Conservation (phyloP, 2,113 vertebrate genomes). For the Macquaria australasica region DNA sequence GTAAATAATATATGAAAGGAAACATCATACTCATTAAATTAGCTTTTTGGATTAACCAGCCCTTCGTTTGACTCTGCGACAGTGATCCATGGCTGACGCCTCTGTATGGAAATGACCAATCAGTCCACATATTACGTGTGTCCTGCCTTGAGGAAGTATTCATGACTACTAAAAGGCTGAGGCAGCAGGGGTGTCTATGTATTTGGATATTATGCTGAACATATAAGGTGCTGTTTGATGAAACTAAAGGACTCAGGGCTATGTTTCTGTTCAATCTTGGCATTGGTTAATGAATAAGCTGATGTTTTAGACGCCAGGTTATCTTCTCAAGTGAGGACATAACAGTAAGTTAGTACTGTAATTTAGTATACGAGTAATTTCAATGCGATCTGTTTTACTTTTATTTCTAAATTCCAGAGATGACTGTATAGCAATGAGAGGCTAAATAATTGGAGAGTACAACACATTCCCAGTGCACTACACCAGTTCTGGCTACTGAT, state of each 20-base stretch:
- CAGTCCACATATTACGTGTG: neutral
- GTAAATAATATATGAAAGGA: neutral
- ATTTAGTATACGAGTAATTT: neutral
- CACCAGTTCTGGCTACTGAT: neutral
- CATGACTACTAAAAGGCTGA: neutral
- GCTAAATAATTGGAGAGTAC: neutral
- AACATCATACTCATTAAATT: neutral
- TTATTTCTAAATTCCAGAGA: neutral
- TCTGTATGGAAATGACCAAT: neutral
- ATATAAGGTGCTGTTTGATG: neutral
- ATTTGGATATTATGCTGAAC: neutral
- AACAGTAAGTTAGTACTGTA: neutral
- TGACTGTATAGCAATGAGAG: neutral
- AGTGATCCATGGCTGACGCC: neutral
- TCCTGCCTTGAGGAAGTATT: neutral
- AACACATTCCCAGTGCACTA: neutral
- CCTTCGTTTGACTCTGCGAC: neutral
- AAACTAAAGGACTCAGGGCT: slow-evolving; percentile 1
- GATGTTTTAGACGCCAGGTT: neutral
- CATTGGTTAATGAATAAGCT: neutral
- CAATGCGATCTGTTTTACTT: neutral
- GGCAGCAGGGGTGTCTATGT: neutral
- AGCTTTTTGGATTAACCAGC: neutral
- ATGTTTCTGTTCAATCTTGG: neutral
- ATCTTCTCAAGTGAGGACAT: neutral